Conservation (phyloP, 2,113 vertebrate genomes). For the Saimiri boliviensis region DNA sequence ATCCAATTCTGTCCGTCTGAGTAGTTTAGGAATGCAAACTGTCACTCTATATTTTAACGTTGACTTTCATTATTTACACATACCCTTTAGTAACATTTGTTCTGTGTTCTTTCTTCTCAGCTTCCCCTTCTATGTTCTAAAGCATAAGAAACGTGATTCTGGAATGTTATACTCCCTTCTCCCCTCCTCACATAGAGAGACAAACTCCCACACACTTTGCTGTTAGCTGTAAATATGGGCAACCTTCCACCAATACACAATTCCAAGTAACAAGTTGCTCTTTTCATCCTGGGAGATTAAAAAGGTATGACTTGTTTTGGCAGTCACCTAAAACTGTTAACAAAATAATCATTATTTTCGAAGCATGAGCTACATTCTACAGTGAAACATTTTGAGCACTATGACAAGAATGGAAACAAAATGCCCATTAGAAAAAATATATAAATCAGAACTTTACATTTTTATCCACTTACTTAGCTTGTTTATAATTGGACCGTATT, state of each 20-base stretch:
- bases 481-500: not conserved
- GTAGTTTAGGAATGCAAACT: not conserved
- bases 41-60: not conserved
- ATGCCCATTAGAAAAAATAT: not conserved
- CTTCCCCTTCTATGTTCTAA: not conserved
- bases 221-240: not conserved
- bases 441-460: not conserved
- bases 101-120: not conserved
- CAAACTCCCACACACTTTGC: not conserved
- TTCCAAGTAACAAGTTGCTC: not conserved
- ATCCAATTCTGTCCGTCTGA: too few species aligned
- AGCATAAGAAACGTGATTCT: not conserved
- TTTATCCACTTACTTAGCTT: not conserved
- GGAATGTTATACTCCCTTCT: not conserved
- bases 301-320: not conserved
- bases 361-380: not conserved
- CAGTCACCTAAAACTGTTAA: not conserved
- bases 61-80: not conserved
- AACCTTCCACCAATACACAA: not conserved
- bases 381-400: not conserved
- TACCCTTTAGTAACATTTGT: not conserved
- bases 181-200: not conserved
- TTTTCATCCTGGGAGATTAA: not conserved
- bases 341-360: not conserved
- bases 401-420: not conserved